Evolutionary conservation across 2,888 invertebrate genomes (phyloP), one percentile per base, ranked within the genome.

Genomic region (Euzophera pinguis): DNA sequence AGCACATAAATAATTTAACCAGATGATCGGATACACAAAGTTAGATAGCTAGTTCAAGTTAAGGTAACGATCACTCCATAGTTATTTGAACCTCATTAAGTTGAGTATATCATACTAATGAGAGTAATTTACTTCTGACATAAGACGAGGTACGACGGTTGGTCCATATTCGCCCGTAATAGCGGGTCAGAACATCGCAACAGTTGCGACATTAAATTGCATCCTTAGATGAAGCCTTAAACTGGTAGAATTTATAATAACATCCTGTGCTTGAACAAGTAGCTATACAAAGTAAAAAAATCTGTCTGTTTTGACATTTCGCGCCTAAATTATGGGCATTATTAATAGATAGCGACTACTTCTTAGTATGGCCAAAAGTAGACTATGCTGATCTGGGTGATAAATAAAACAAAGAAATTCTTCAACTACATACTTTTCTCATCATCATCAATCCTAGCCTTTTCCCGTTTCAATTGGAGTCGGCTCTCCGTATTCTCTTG

Each of bases 201-300:
- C 54, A 56, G 65, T 71, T 75, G 71, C 75, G 68, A 73, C 73
- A 74, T 64, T 58, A 58, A 61, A 70, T 68, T 68, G 64, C 69
- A 67, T 65, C 63, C 65, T 64, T 64, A 63, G 66, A 5, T 22
- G 22, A 63, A 59, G 60, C 50, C 54, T 53, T 64, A 58, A 66
- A 64, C 14, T 27, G 10, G 27, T 27, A 43, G 7, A 43, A 29
- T 13, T 45, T 27, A 12, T 27, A 16, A 34, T 35, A 10, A 12
- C 13, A 37, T 48, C 37, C 47, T 35, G 47, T 37, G 6, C 8
- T 43, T 27, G 3, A 7, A 10, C 1, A 1, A 9, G 32, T 6
- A 9, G 3, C 9, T 32, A 22, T 22, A 22, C 22, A 22, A 22
- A 22, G 3, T 22, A 22, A 3, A n/a, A n/a, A n/a, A n/a, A n/a